Evolutionary conservation across 2,888 invertebrate species (phyloP).

Genomic region (Amphipoea oculea): DNA sequence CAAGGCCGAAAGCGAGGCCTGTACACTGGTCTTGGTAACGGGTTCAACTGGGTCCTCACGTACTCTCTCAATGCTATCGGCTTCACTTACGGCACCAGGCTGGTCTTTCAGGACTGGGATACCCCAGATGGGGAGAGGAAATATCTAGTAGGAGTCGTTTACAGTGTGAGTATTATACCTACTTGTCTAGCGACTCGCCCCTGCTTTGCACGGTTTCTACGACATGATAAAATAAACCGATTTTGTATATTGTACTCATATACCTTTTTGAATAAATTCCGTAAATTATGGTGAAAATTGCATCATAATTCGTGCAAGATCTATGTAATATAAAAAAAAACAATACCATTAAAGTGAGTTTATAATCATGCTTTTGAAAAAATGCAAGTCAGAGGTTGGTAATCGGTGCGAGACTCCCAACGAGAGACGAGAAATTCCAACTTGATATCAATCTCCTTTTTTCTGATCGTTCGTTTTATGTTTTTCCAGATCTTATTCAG

Average conservation of each 20-base stretch:
- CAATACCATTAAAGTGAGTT: not conserved
- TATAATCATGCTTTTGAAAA: not conserved
- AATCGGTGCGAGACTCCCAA: not conserved
- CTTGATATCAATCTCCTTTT: not conserved
- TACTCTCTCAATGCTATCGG: constrained; percentile 94
- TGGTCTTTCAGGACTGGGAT: constrained; percentile 92
- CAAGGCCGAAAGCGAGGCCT: constrained; percentile 92
- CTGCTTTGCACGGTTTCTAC: not conserved
- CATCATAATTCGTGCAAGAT: not conserved
- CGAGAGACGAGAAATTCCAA: not conserved
- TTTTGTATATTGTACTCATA: not conserved
- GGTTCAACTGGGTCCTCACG: constrained; percentile 94
- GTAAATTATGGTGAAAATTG: not conserved
- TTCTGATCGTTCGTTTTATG: not conserved
- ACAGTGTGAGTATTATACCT: constrained; percentile 90
- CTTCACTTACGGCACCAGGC: constrained; percentile 94
- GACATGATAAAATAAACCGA: not conserved
- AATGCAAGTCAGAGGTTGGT: too few species aligned
- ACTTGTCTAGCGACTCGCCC: not conserved
- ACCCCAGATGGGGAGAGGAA: constrained; percentile 89
- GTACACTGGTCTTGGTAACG: constrained; percentile 93
- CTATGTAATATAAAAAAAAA: constrained; percentile 1
- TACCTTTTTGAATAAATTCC: too few species aligned
- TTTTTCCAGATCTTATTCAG: constrained; percentile 92
- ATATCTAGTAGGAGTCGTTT: constrained; percentile 92